phyloP scores from a whole-genome alignment of 2,113 vertebrate genomes.

The Periophthalmodon schlosseri region DNA sequence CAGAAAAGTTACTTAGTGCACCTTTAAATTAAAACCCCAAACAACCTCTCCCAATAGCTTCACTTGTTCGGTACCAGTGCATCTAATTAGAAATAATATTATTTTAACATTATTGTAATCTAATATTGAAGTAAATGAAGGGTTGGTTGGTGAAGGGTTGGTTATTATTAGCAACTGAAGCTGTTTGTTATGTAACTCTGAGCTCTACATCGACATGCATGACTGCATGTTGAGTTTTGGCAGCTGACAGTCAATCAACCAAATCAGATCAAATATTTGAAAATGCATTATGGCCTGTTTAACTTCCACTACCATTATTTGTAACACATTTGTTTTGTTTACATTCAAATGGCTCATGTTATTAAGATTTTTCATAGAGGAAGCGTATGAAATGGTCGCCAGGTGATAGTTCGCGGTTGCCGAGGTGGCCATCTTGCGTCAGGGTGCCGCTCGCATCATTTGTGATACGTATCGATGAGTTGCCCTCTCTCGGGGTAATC shows the following conservation, averaged over 20 bases:
- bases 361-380: not conserved
- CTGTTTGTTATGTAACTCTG: not conserved
- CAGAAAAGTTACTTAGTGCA: too few species aligned
- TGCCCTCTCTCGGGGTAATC: constrained; percentile 59
- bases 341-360: not conserved
- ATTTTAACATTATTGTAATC: too few species aligned
- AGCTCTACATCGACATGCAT: not conserved
- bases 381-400: not conserved
- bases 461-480: constrained; percentile 70
- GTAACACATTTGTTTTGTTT: not conserved
- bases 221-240: not conserved
- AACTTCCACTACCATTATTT: not conserved
- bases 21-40: too few species aligned
- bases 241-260: not conserved
- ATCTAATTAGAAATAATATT: too few species aligned
- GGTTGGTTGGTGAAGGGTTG: too few species aligned
- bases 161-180: not conserved
- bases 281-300: not conserved
- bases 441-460: constrained; percentile 53
- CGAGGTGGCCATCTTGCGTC: constrained; percentile 29
- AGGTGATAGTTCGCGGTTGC: not conserved
- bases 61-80: too few species aligned
- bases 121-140: not conserved
- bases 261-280: not conserved
- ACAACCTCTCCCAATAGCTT: too few species aligned